Conservation (phyloP, 2,113 vertebrate genomes). For the Piaya cayana region DNA sequence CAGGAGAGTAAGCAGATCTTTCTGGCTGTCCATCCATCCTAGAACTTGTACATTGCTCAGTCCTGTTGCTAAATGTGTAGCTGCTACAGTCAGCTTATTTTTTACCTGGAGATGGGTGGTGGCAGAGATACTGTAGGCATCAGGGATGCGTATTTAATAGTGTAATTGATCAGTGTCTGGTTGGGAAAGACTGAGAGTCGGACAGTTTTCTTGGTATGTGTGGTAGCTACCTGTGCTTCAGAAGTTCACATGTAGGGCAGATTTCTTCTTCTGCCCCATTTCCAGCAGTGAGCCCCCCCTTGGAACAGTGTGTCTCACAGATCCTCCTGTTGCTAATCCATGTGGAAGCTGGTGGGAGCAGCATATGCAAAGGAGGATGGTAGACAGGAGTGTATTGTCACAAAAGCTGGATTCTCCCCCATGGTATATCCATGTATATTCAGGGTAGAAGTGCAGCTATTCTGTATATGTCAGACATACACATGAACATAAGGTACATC, state of each 20-base stretch:
- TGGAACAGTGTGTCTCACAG: neutral
- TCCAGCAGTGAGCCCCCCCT: neutral
- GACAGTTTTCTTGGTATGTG: neutral
- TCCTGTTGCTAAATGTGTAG: neutral
- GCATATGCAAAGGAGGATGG: fast-evolving
- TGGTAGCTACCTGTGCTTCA: neutral
- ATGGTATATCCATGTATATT: neutral
- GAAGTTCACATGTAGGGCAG: neutral
- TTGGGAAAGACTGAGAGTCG: neutral
- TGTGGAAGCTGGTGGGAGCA: fast-evolving
- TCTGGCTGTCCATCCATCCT: neutral
- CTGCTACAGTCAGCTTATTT: neutral
- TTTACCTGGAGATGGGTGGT: neutral
- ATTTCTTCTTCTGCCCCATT: neutral
- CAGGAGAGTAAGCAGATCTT: neutral
- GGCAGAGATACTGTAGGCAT: neutral
- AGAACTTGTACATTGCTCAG: neutral
- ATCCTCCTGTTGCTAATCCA: neutral
- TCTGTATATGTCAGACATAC: neutral
- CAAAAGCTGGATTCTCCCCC: neutral
- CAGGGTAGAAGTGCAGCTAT: neutral
- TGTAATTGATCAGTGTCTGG: neutral
- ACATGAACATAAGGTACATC: neutral
- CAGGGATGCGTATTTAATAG: neutral
- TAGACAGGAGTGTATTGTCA: neutral